phyloP scores from a whole-genome alignment of 2,888 invertebrate species.

The Drosophila kokeensis region DNA sequence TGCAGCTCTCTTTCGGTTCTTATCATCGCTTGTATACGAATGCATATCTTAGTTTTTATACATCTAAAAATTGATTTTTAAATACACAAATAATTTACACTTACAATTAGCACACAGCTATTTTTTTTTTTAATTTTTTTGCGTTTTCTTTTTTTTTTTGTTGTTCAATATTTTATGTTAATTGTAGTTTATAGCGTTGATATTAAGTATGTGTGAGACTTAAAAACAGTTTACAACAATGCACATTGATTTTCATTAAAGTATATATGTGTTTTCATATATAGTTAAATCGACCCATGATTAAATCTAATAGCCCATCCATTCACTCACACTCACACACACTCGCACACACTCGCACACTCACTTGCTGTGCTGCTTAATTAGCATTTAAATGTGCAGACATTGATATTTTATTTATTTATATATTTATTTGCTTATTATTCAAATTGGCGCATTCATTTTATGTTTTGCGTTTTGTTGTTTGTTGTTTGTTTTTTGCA shows the following conservation, averaged over 20 bases:
- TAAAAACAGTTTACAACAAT: constrained; percentile 80
- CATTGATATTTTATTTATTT: constrained; percentile 43
- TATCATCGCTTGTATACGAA: constrained; percentile 63
- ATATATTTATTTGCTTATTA: constrained; percentile 53
- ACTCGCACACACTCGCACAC: not conserved
- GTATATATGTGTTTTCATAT: constrained; percentile 9
- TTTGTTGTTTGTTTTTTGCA: constrained; percentile 23
- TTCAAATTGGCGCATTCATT: constrained; percentile 68
- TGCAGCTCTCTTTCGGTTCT: constrained; percentile 60
- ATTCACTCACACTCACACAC: constrained; percentile 11
- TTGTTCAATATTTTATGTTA: constrained; percentile 31
- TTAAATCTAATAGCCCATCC: constrained; percentile 29
- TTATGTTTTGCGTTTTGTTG: constrained; percentile 41
- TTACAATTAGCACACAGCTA: constrained; percentile 70
- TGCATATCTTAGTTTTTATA: constrained; percentile 66
- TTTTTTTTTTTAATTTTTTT: constrained; percentile 26
- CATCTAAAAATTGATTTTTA: constrained; percentile 74
- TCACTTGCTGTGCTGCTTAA: constrained; percentile 40
- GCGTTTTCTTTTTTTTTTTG: not conserved
- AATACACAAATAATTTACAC: constrained; percentile 81
- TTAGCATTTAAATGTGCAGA: constrained; percentile 61
- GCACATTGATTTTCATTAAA: constrained; percentile 63
- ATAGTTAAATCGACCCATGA: constrained; percentile 23
- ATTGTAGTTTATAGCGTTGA: constrained; percentile 76
- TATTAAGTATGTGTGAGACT: constrained; percentile 78